A percentile compares a stretch with the other conserved stretches of the same genome.
Conservation (phyloP, 2,113 vertebrate species). For the Carassius gibelio region DNA sequence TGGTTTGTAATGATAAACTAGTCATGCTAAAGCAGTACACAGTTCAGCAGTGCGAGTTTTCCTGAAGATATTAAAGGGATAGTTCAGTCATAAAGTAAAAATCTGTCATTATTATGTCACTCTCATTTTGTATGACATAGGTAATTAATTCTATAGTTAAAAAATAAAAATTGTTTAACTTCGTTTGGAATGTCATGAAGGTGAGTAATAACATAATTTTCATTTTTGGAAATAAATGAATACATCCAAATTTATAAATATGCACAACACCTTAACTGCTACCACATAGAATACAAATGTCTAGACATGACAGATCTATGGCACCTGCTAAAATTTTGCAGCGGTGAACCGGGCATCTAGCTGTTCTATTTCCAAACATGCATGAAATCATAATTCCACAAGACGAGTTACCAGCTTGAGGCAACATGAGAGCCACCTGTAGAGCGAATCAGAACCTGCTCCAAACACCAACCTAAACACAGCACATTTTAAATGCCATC, state of each 20-base stretch:
- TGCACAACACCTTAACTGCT: not conserved
- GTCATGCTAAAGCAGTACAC: not conserved
- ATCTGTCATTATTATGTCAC: not conserved
- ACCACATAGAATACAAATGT: not conserved
- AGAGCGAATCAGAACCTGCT: constrained; percentile 3
- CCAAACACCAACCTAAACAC: not conserved
- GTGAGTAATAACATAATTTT: too few species aligned
- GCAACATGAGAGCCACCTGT: constrained; percentile 54
- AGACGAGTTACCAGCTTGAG: not conserved
- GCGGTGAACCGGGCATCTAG: not conserved
- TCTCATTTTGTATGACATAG: not conserved
- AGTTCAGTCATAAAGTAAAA: not conserved
- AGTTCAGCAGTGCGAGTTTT: not conserved
- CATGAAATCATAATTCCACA: not conserved
- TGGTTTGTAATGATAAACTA: constrained; percentile 20
- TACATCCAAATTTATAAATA: not conserved
- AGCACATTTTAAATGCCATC: not conserved
- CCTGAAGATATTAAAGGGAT: not conserved
- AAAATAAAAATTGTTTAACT: not conserved
- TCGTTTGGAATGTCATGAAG: too few species aligned
- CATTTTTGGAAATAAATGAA: not conserved
- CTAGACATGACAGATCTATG: not conserved
- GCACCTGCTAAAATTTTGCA: constrained; percentile 61
- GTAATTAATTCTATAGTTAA: not conserved
- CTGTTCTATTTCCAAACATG: not conserved